phyloP scores from a whole-genome alignment of 53 echinoderm and acorn worm genomes.

The Holothuria leucospilota region DNA sequence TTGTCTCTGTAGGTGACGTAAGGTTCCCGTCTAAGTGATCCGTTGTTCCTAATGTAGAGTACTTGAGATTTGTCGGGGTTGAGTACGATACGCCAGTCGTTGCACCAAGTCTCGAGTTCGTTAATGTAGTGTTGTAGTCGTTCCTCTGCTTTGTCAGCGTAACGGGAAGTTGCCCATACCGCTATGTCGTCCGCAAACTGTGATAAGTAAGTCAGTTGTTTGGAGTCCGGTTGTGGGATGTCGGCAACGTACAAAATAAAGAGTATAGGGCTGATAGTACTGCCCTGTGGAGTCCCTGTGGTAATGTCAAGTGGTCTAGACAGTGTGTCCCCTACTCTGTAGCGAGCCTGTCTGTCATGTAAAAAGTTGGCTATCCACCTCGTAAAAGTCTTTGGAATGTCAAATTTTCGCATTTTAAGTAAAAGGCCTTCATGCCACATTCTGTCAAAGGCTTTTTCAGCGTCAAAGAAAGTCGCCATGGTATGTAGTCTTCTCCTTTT shows the following conservation, averaged over 20 bases:
- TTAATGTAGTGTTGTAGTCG: neutral
- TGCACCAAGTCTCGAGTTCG: neutral
- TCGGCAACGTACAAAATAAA: neutral
- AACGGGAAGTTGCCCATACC: neutral
- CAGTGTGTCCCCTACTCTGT: too few species aligned
- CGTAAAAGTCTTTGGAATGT: too few species aligned
- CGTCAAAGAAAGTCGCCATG: too few species aligned
- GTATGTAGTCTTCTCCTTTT: too few species aligned
- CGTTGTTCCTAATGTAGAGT: neutral
- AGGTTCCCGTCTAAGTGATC: neutral
- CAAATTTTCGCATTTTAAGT: too few species aligned
- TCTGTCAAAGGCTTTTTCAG: too few species aligned
- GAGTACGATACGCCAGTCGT: neutral
- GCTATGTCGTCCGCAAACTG: constrained; percentile 1
- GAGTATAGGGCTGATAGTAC: too few species aligned
- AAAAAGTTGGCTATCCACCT: too few species aligned
- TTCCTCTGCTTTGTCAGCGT: neutral
- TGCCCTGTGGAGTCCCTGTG: constrained; percentile 3
- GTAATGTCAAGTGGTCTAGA: neutral
- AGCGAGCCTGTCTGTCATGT: too few species aligned
- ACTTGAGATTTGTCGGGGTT: too few species aligned
- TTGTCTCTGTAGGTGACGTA: neutral
- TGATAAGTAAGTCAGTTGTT: too few species aligned
- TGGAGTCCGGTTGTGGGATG: neutral
- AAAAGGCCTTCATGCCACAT: too few species aligned